Base-by-base conservation (phyloP, 2,113 vertebrate genomes). In the Prionailurus bengalensis region DNA sequence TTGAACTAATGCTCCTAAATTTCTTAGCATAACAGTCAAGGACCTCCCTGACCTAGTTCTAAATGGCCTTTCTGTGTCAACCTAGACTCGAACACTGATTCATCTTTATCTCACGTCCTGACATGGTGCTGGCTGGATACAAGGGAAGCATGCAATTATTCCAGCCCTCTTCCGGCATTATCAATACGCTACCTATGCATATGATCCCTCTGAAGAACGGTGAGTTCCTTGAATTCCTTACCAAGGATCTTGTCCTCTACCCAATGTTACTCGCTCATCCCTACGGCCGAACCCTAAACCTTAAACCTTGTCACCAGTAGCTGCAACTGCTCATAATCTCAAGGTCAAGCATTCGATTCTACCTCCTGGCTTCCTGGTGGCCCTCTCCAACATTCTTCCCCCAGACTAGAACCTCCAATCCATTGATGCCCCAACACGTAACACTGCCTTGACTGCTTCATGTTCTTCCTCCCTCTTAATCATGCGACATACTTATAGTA, bases 131-230 rank as follows among this genome's bases (percentile, higher is more conserved):
- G 31, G 63, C 63, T 80, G 31, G 63, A 31, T 27, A 5, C 27
- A 11, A 1, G 19, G 48, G 42, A 55, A 89, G 39, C 6, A 13
- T n/a, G 16, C 14, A 9, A 11, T 5, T 39, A 45, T n/a, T 92
- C 84, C 31, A 39, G 65, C 25, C 63, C 23, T 31, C 58, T 39
- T 27, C 10, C 1, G 11, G 79, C 29, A 29, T 39, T 68, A 33
- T 33, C 39, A 36, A n/a, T 27, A n/a, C 0, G 3, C 74, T 17
- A 7, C 17, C 45, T n/a, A 14, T 15, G 27, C 31, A 61, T 1
- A 0, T 1, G 5, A 8, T 10, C 19, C 36, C 39, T 27, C 27
- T 83, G 39, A 76, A 55, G 39, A 76, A 55, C 16, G 45, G 63
- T 65, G 33, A 33, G 31, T 25, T 86, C 42, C 10, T 31, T 51